Conservation (phyloP, 2,797 vertebrate genomes). For the Synanceia verrucosa region DNA sequence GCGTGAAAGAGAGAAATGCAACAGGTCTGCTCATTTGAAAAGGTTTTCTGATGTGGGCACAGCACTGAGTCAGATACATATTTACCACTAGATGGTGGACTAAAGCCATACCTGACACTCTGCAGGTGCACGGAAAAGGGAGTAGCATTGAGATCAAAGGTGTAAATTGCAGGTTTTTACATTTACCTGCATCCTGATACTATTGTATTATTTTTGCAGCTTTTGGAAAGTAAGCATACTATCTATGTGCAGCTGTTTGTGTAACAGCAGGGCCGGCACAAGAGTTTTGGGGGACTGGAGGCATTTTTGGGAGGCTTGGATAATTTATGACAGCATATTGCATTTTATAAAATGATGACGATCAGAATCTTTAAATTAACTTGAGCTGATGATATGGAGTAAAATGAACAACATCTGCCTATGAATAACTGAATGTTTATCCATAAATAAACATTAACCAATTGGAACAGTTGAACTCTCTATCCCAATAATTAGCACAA, state of each 20-base stretch:
- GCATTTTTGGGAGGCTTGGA: background rate
- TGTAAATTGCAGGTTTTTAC: background rate
- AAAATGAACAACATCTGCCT: background rate
- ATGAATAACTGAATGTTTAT: background rate
- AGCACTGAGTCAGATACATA: background rate
- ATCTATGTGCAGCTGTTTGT: background rate
- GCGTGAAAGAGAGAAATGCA: slow-evolving; percentile 18
- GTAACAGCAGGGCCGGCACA: background rate
- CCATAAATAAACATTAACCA: background rate
- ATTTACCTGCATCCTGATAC: background rate
- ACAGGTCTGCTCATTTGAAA: slow-evolving; percentile 55
- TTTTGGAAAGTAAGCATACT: too few relatives aligned
- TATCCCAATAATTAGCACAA: background rate
- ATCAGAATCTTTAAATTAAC: background rate
- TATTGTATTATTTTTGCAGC: background rate
- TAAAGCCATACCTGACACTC: slow-evolving; percentile 48
- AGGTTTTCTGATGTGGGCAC: background rate
- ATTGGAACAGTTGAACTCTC: background rate
- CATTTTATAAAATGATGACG: background rate
- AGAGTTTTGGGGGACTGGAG: background rate
- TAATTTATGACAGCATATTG: background rate
- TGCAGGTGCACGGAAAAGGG: background rate
- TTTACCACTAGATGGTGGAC: slow-evolving; percentile 75
- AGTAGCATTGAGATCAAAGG: background rate
- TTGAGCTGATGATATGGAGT: background rate